Evolutionary conservation across 2,797 vertebrate species (phyloP).

Genomic region (Sebastes trivittatus): DNA sequence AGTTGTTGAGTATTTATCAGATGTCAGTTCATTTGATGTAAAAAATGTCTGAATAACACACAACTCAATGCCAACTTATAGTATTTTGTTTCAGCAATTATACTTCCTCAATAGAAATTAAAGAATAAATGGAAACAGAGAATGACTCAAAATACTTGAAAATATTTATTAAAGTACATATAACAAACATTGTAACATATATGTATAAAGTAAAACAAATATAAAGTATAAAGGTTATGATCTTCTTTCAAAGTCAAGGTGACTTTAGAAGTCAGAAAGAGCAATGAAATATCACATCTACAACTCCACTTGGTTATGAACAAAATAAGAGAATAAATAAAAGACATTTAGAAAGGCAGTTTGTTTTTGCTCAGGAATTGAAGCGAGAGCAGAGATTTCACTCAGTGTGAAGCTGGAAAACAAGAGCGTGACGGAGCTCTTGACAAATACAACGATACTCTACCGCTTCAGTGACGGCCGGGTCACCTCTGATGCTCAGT

Average conservation of each 20-base stretch:
- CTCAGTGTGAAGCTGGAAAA: conserved; percentile 28
- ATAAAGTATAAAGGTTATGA: conserved; percentile 73
- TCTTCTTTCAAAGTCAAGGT: conserved; percentile 59
- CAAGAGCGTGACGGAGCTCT: conserved; percentile 7
- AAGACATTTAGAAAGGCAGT: conserved; percentile 50
- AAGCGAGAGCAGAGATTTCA: conserved; percentile 38
- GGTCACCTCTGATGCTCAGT: conserved; percentile 33
- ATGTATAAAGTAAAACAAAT: conserved; percentile 60
- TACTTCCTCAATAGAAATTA: background rate
- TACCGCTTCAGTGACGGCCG: conserved; percentile 26
- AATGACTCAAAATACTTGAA: conserved; percentile 51
- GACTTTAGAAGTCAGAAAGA: conserved; percentile 69
- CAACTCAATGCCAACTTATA: background rate
- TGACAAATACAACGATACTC: conserved; percentile 2
- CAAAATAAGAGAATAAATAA: conserved; percentile 76
- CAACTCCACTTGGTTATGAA: conserved; percentile 63
- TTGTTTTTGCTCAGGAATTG: conserved; percentile 23
- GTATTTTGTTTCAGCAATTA: background rate
- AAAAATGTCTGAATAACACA: background rate
- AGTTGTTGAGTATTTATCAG: background rate
- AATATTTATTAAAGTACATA: conserved; percentile 82
- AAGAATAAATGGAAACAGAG: background rate
- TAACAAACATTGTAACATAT: conserved; percentile 61
- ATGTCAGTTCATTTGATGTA: background rate
- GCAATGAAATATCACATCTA: conserved; percentile 54